Evolutionary conservation across 2,888 invertebrate species (phyloP).

Genomic region (Tiliacea aurago): DNA sequence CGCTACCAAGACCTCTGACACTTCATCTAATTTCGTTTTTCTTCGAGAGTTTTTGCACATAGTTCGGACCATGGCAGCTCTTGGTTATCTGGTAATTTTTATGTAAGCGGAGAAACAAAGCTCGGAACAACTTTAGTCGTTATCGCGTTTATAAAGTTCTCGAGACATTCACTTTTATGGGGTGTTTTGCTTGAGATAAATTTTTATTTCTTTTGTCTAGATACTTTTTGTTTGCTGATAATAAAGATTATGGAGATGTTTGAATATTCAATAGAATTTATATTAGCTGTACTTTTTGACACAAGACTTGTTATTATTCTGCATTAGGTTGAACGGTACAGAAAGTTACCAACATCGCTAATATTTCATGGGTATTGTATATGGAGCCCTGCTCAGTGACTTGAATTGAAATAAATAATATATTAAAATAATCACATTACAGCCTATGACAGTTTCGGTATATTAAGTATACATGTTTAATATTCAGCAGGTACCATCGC

Average conservation of each 20-base stretch:
- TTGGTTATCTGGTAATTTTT: conserved; percentile 78
- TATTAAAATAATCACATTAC: not conserved
- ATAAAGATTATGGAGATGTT: conserved; percentile 63
- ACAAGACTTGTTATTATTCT: not conserved
- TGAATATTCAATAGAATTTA: conserved; percentile 36
- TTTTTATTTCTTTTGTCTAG: conserved; percentile 87
- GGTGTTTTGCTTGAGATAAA: conserved; percentile 90
- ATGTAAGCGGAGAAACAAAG: conserved; percentile 88
- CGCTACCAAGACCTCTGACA: conserved; percentile 76
- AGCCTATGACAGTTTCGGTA: not conserved
- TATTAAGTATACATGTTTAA: not conserved
- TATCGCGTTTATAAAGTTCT: conserved; percentile 90
- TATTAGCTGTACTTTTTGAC: not conserved
- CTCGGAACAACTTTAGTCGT: conserved; percentile 88
- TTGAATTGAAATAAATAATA: not conserved
- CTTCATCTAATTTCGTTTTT: conserved; percentile 66
- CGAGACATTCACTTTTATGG: conserved; percentile 89
- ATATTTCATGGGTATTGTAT: not conserved
- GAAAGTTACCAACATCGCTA: not conserved
- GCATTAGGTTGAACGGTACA: not conserved
- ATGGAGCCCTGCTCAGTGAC: not conserved
- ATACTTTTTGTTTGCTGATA: conserved; percentile 78
- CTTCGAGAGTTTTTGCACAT: conserved; percentile 35
- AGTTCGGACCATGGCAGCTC: conserved; percentile 69
- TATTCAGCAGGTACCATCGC: too few species aligned